A percentile compares a stretch with the other conserved stretches of the same genome.
Conservation (phyloP, 2,888 invertebrate species). For the Reticulitermes lucifugus region DNA sequence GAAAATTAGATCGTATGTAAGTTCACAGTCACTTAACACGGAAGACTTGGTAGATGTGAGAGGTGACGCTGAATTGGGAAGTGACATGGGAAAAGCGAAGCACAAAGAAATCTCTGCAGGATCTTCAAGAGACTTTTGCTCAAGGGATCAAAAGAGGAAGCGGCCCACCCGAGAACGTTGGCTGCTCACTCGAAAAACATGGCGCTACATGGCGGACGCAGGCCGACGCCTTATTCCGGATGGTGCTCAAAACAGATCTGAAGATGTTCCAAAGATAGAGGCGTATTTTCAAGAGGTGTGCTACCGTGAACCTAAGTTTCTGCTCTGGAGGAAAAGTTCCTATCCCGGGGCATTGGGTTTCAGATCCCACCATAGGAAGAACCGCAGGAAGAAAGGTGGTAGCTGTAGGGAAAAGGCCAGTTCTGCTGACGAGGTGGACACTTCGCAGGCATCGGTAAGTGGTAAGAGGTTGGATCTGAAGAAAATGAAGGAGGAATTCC, state of each 20-base stretch:
- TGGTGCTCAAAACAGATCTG: conserved; percentile 76
- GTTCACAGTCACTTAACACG: neutral
- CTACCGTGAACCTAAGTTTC: conserved; percentile 79
- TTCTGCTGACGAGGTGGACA: conserved; percentile 75
- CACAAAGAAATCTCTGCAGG: neutral
- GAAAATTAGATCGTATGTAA: neutral
- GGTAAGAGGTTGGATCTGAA: conserved; percentile 77
- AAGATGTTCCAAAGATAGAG: conserved; percentile 84
- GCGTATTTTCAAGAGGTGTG: conserved; percentile 88
- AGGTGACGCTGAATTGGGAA: neutral
- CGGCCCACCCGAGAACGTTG: conserved; percentile 80
- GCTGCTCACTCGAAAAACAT: conserved; percentile 89
- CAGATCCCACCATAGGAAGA: conserved; percentile 66
- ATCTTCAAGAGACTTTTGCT: conserved; percentile 1
- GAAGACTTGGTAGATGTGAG: neutral
- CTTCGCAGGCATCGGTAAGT: conserved; percentile 63
- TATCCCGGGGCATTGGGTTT: conserved; percentile 79
- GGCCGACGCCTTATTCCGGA: conserved; percentile 89
- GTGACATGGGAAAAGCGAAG: conserved; percentile 7
- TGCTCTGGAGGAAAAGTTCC: conserved; percentile 86
- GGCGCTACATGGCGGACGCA: conserved; percentile 94
- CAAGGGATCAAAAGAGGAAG: conserved; percentile 62
- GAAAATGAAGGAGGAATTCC: conserved; percentile 76
- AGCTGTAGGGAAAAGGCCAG: conserved; percentile 75
- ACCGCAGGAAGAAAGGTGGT: conserved; percentile 70